Conservation (phyloP, 2,888 invertebrate species). For the Cryptocheilus praepositus region DNA sequence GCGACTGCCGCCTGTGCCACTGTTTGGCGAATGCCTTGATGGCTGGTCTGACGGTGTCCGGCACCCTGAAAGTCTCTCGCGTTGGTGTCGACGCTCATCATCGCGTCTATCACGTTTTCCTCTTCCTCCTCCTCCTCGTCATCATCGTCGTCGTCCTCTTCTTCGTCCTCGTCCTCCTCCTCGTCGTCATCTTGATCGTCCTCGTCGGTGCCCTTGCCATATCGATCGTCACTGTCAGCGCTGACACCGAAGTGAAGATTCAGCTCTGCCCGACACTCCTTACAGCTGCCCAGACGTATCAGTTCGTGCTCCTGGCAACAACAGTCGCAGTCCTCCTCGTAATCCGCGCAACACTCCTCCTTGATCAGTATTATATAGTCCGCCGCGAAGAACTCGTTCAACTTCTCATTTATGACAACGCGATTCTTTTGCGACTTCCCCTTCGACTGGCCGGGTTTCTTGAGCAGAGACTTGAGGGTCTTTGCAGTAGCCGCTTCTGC, state of each 20-base stretch:
- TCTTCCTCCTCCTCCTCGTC: slow-evolving; percentile 53
- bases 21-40: no score
- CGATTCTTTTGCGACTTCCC: slow-evolving; percentile 81
- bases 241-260: slow-evolving; percentile 72
- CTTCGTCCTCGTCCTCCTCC: slow-evolving; percentile 44
- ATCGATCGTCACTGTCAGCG: slow-evolving; percentile 50
- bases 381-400: slow-evolving; percentile 93
- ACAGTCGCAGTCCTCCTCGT: slow-evolving; percentile 83
- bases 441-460: slow-evolving; percentile 83
- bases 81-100: no score
- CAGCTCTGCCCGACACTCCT: slow-evolving; percentile 71
- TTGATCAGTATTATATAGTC: slow-evolving; percentile 94
- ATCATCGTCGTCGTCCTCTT: slow-evolving; percentile 48
- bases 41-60: no score
- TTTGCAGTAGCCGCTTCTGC: slow-evolving; percentile 64
- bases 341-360: slow-evolving; percentile 90
- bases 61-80: no score
- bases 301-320: slow-evolving; percentile 84
- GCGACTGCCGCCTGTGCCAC: no score
- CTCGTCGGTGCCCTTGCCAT: slow-evolving; percentile 16
- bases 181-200: slow-evolving; percentile 15
- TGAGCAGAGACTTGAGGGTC: slow-evolving; percentile 83
- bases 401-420: slow-evolving; percentile 91
- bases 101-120: slow-evolving; percentile 37
- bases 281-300: slow-evolving; percentile 80